Evolutionary conservation across 2,797 vertebrate species (phyloP).

Genomic region (Sarcoramphus papa): DNA sequence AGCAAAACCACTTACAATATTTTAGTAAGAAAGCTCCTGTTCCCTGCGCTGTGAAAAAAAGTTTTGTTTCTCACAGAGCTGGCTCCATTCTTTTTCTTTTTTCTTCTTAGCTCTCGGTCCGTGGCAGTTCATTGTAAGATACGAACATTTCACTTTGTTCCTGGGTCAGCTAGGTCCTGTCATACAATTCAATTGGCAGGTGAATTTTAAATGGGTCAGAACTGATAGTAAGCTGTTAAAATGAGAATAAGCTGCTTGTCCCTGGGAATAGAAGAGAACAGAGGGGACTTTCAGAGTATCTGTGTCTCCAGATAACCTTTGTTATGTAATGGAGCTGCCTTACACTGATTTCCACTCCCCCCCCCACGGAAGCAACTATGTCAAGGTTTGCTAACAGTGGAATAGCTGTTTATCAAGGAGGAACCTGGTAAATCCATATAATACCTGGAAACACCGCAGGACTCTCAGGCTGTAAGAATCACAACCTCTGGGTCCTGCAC

Average conservation of each 20-base stretch:
- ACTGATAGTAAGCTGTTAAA: conserved; percentile 16
- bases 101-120: neutral
- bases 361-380: neutral
- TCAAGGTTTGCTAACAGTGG: neutral
- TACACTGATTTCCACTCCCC: neutral
- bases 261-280: conserved; percentile 36
- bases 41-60: neutral
- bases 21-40: neutral
- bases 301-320: conserved; percentile 14
- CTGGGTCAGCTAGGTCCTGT: conserved; percentile 1
- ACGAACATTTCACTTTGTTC: neutral
- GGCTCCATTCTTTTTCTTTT: neutral
- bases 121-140: neutral
- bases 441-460: neutral
- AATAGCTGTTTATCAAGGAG: neutral
- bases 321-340: conserved; percentile 31
- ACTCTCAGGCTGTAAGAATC: neutral
- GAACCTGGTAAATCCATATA: neutral
- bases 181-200: conserved; percentile 15
- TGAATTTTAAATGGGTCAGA: conserved; percentile 53
- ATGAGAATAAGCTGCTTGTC: conserved; percentile 42
- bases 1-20: neutral
- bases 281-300: neutral
- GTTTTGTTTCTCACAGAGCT: neutral
- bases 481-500: neutral